Percentiles rank a stretch among this genome's conserved stretches.
Evolutionary conservation across 2,888 invertebrate species (phyloP).

Genomic region (Troides aeacus): DNA sequence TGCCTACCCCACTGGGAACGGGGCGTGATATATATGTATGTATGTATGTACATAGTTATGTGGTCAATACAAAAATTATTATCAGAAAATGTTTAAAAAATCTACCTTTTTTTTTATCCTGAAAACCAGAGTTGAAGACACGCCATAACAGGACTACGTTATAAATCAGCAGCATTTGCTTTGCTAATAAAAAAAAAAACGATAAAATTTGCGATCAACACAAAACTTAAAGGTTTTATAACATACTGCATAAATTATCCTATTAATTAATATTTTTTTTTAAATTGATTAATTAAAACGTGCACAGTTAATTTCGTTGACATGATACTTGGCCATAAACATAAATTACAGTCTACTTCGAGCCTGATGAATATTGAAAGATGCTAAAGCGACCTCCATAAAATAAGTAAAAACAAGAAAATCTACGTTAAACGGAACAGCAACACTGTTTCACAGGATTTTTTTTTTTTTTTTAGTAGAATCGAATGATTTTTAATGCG

Average conservation of each 20-base stretch:
- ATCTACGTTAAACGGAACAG: background rate
- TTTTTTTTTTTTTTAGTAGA: background rate
- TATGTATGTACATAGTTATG: background rate
- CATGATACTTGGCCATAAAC: slow-evolving; percentile 10
- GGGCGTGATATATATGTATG: too few relatives aligned
- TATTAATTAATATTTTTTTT: slow-evolving; percentile 11
- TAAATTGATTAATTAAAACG: background rate
- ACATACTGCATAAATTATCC: slow-evolving; percentile 10
- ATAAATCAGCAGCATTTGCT: slow-evolving; percentile 75
- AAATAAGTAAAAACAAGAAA: slow-evolving; percentile 11
- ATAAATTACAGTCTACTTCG: slow-evolving; percentile 9
- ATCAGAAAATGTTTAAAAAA: slow-evolving; percentile 58
- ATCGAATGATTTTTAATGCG: slow-evolving; percentile 38
- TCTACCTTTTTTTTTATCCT: slow-evolving; percentile 60
- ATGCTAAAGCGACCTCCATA: slow-evolving; percentile 8
- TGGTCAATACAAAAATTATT: too few relatives aligned
- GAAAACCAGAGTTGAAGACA: slow-evolving; percentile 66
- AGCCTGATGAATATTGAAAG: slow-evolving; percentile 24
- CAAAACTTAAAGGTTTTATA: background rate
- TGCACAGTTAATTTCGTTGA: slow-evolving; percentile 1
- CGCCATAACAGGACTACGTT: slow-evolving; percentile 65
- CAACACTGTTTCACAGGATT: slow-evolving; percentile 2
- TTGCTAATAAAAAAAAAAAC: slow-evolving; percentile 76
- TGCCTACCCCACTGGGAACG: too few relatives aligned
- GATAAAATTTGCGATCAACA: slow-evolving; percentile 47